Base-by-base conservation (phyloP, 1,140 invertebrate genomes). In the Papilio dardanus region DNA sequence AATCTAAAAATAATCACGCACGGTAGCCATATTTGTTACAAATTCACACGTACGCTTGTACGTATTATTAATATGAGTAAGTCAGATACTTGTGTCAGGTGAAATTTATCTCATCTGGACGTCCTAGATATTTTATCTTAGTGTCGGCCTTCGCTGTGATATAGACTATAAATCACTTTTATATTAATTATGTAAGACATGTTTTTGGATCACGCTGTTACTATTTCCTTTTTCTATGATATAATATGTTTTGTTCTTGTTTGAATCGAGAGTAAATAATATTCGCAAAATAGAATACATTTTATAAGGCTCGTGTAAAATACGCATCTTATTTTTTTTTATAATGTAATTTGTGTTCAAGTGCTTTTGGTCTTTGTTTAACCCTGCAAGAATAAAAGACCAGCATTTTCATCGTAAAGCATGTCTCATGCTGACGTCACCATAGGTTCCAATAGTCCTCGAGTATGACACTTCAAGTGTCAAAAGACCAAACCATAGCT, bases 41-140 rank as follows among this genome's bases (percentile, higher is more conserved):
- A 28, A 62, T 62, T 62, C 24, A 10, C 54, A 62, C 54, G 54
- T 62, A 28, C 2, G 24, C 30, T 62, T 28, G 54, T 62, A 28
- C n/a, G n/a, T 28, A 62, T 62, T 54, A 50, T 24, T 54, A 24
- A 58, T 62, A 30, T 24, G 54, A 40, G 67, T 35, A 69, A 21
- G 19, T 33, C 67, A 37, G 67, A n/a, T 69, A 35, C n/a, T n/a
- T n/a, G n/a, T n/a, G n/a, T n/a, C n/a, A n/a, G n/a, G n/a, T n/a
- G n/a, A 31, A 67, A 35, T 69, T 69, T 37, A 37, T 37, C 19
- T 19, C 33, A 28, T 69, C 33, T 35, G 42, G 67, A 69, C 19
- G 67, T 69, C 33, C 67, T 69, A 69, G 67, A 69, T 69, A 69
- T 69, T 69, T 37, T 69, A 40, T 40, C 31, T 68, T 14, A 33